Conservation (phyloP, 2,797 vertebrate genomes). For the Danionella dracula region DNA sequence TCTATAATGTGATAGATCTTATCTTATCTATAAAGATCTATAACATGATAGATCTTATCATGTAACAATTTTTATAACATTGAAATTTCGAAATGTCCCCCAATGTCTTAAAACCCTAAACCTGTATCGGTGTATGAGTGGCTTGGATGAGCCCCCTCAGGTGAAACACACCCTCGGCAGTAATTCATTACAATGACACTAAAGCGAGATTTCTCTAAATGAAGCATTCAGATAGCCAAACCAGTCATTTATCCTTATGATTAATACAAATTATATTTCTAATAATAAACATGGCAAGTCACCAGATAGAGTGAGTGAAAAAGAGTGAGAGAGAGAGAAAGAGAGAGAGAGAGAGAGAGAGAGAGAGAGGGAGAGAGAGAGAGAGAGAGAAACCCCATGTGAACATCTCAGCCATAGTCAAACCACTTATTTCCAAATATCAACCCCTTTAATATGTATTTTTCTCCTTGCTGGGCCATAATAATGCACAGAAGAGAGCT, state of each 20-base stretch:
- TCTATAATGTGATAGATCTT: too few species aligned
- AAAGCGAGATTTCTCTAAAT: slow-evolving; percentile 98
- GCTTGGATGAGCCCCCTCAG: slow-evolving; percentile 83
- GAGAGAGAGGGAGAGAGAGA: slow-evolving; percentile 49
- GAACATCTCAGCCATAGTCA: slow-evolving; percentile 55
- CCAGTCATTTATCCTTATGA: slow-evolving; percentile 99
- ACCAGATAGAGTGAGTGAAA: slow-evolving; percentile 42
- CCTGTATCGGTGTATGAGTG: slow-evolving; percentile 33
- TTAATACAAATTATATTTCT: slow-evolving; percentile 99
- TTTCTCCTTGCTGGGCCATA: slow-evolving; percentile 52
- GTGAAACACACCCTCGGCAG: slow-evolving; percentile 88
- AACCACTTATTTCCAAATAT: slow-evolving; percentile 62
- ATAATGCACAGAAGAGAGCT: slow-evolving; percentile 62
- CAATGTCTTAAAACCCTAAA: not conserved
- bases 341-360: not conserved
- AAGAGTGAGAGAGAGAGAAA: not conserved
- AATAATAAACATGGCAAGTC: slow-evolving; percentile 94
- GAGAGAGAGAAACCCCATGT: slow-evolving; percentile 57
- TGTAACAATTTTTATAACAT: too few species aligned
- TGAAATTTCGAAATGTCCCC: too few species aligned
- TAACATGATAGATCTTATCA: too few species aligned
- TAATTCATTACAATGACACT: slow-evolving; percentile 99
- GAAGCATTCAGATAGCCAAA: slow-evolving; percentile 99
- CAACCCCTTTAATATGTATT: slow-evolving; percentile 52
- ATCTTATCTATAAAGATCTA: too few species aligned